Evolutionary conservation across 2,797 vertebrate genomes (phyloP).

Genomic region (Cuniculus paca): DNA sequence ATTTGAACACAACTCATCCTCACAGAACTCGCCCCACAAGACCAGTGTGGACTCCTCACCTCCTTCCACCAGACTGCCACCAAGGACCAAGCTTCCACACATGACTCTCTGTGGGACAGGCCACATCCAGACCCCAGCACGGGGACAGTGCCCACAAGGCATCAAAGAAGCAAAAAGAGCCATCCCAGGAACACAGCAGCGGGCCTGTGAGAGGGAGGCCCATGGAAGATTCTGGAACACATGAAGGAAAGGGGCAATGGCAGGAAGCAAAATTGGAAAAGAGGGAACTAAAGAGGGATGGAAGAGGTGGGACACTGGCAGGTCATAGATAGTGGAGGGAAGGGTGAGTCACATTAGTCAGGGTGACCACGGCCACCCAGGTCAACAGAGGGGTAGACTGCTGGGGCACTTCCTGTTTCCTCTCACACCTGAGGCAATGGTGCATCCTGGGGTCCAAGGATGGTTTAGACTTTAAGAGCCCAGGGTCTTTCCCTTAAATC

Average conservation of each 20-base stretch:
- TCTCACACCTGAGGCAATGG: background rate
- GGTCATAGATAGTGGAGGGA: background rate
- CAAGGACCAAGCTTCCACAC: background rate
- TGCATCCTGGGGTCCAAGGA: background rate
- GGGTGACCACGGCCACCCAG: background rate
- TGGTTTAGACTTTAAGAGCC: background rate
- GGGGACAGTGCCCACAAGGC: background rate
- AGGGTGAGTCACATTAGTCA: background rate
- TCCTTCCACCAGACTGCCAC: background rate
- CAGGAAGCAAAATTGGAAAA: background rate
- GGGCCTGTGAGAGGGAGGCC: background rate
- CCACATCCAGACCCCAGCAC: background rate
- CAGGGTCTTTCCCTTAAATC: background rate
- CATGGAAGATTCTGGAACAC: background rate
- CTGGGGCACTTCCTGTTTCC: rapidly evolving
- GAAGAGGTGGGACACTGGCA: background rate
- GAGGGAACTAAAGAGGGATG: background rate
- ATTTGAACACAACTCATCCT: too few relatives aligned
- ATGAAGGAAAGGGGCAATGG: background rate
- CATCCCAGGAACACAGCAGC: background rate
- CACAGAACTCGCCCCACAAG: background rate
- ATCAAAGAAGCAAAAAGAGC: background rate
- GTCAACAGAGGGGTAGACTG: background rate
- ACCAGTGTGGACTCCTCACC: background rate
- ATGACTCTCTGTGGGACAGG: background rate